These are phyloP conservation scores for Corvus hawaiiensis DNA, from an alignment of 2,113 vertebrate species.

Conservation along the genomic window DNA sequence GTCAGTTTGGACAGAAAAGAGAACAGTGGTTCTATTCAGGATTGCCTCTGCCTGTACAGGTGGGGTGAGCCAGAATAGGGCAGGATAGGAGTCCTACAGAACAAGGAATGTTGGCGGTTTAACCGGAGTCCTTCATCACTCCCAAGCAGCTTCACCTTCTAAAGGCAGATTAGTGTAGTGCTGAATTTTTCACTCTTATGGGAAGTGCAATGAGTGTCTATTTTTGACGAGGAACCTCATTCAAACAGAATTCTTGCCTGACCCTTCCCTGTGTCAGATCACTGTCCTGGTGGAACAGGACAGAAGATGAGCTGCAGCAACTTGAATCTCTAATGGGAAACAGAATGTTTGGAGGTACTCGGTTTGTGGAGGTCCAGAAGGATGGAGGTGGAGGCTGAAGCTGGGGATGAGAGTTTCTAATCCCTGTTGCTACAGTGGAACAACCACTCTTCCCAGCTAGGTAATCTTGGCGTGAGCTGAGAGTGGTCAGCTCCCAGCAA, in stretches of 20 bases:
- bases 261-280: neutral
- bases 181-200: neutral
- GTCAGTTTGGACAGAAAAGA: neutral
- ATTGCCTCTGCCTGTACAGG: neutral
- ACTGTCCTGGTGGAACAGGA: neutral
- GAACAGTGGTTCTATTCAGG: neutral
- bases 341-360: neutral
- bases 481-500: neutral
- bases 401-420: neutral
- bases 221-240: neutral
- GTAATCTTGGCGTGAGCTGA: neutral
- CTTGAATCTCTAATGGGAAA: neutral
- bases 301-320: neutral
- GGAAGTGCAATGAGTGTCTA: neutral
- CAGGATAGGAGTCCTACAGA: neutral
- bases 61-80: neutral
- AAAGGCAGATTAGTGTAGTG: neutral
- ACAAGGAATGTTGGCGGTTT: accelerated
- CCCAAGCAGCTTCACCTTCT: neutral
- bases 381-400: neutral
- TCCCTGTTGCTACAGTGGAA: neutral
- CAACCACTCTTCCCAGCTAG: neutral
- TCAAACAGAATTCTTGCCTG: neutral
- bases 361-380: neutral
- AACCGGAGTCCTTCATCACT: neutral